These are phyloP conservation scores for Steinernema scapterisci DNA, from an alignment of 2,888 invertebrate species.

Conservation along the genomic window DNA sequence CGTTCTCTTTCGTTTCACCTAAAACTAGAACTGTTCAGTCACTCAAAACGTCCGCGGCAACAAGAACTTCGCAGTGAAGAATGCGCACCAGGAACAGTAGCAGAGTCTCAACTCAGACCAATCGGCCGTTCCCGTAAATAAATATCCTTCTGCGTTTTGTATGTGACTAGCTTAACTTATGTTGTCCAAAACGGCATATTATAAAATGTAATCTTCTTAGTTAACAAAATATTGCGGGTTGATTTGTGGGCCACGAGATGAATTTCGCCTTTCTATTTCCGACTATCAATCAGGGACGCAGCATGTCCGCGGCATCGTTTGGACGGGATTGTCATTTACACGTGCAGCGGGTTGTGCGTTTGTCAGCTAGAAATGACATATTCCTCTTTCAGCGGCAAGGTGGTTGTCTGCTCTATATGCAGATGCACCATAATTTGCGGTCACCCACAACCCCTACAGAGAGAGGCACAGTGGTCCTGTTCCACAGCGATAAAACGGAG, in stretches of 20 bases:
- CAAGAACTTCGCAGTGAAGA: neutral
- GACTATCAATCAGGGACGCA: constrained; percentile 22
- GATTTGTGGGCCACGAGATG: constrained; percentile 4
- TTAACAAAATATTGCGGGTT: neutral
- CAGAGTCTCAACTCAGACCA: neutral
- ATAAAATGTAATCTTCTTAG: constrained; percentile 10
- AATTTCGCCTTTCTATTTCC: constrained; percentile 26
- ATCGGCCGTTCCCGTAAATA: neutral
- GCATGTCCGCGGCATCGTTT: constrained; percentile 7
- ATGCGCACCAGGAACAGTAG: neutral
- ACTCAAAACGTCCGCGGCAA: neutral
- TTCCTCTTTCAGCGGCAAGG: neutral
- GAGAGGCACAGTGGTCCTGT: too few relatives aligned
- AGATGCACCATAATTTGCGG: neutral
- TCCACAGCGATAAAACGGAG: too few relatives aligned
- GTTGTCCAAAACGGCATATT: neutral
- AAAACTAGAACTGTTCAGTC: neutral
- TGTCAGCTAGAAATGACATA: constrained; percentile 26
- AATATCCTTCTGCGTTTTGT: neutral
- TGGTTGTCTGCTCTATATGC: constrained; percentile 24
- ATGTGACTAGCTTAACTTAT: constrained; percentile 6
- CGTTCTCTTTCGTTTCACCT: neutral
- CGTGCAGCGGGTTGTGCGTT: constrained; percentile 24
- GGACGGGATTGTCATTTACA: constrained; percentile 13
- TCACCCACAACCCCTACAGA: too few relatives aligned